Base-by-base conservation (phyloP, 2,797 vertebrate genomes). In the Gobionotothen gibberifrons region DNA sequence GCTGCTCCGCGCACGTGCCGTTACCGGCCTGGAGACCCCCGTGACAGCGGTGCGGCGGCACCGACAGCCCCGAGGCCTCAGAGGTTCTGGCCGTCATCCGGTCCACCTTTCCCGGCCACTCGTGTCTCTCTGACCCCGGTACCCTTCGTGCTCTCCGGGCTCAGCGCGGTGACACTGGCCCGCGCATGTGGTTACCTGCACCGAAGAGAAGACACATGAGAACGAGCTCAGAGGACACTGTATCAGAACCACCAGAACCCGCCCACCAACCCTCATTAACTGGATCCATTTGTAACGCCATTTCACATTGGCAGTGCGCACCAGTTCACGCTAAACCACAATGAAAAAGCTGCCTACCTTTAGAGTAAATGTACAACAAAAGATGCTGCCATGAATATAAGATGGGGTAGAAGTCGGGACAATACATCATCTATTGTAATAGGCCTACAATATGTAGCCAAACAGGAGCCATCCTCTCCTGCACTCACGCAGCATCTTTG, bases 1-100 rank as follows among this genome's bases (percentile, higher is more conserved):
- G 95, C 94, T 97, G 96, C 61, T 95, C 94, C 83, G 93, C 93
- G 95, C 97, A 97, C 84, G 97, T 96, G 90, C 87, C 89, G 89
- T 95, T 94, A 53, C 87, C 90, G 73, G 75, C 87, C 53, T 86
- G 89, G 69, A 86, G 81, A 53, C 90, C 95, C 89, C 96, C 95
- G 91, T 95, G 95, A 78, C 96, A 93, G 87, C 96, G 90, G 86
- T 94, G 97, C 69, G 90, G 92, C 29, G 96, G 95, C 91, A 95
- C 89, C 64, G 96, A 90, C 84, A 95, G 95, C 90, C 95, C 93
- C 83, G 95, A 88, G 93, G 95, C 95, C 92, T 96, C 96, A 39
- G 95, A 91, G 83, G 57, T 86, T 91, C 92, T 93, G 94, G 96
- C 90, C 88, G 95, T 95, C 97, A 97, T 97, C 78, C 88, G 94